phyloP scores from a whole-genome alignment of 1,140 invertebrate genomes.

The Lasaia peninsularis region DNA sequence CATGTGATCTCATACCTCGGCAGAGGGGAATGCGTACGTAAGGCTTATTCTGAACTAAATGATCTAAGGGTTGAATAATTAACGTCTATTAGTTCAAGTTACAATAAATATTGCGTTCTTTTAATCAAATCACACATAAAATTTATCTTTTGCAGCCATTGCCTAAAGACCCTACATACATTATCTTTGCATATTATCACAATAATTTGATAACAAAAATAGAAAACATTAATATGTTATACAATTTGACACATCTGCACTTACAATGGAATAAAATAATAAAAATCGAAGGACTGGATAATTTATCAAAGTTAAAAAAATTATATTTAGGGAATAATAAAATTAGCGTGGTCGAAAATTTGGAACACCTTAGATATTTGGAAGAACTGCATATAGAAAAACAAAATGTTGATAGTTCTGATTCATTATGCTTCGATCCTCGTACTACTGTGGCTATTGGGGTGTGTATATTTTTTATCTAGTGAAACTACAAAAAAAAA shows the following conservation, averaged over 20 bases:
- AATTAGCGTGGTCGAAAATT: conserved; percentile 83
- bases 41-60: no score
- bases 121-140: no score
- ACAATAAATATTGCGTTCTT: background rate
- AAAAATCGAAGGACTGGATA: conserved; percentile 81
- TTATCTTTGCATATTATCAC: conserved; percentile 82
- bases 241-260: conserved; percentile 82
- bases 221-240: conserved; percentile 78
- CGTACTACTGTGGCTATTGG: conserved; percentile 78
- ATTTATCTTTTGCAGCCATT: conserved; percentile 78
- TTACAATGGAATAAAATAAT: conserved; percentile 83
- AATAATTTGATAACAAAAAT: conserved; percentile 80
- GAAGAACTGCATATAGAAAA: conserved; percentile 83
- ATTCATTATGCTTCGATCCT: conserved; percentile 83
- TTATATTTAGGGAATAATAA: conserved; percentile 83
- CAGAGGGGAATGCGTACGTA: no score
- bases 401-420: conserved; percentile 77
- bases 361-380: conserved; percentile 79
- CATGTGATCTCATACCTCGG: no score
- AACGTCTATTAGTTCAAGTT: no score
- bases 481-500: no score
- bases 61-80: no score
- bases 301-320: conserved; percentile 79
- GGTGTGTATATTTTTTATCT: conserved; percentile 59
- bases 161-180: conserved; percentile 67